phyloP scores from a whole-genome alignment of 2,888 invertebrate genomes.

The Eupithecia subfuscata region DNA sequence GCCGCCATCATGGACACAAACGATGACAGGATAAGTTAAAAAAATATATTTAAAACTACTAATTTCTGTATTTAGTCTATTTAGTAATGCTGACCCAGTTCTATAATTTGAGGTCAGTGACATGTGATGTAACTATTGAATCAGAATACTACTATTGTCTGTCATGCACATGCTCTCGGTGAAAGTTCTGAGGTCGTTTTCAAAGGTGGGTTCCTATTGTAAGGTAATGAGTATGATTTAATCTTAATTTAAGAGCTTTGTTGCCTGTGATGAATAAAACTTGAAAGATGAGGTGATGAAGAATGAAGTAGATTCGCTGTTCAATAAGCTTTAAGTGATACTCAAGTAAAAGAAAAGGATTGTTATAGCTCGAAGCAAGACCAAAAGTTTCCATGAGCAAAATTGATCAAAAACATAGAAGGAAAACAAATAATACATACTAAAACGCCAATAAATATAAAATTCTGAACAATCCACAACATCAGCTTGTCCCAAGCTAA shows the following conservation, averaged over 20 bases:
- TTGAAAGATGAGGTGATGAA: neutral
- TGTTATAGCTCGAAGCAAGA: neutral
- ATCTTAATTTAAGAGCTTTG: slow-evolving; percentile 20
- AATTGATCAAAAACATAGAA: neutral
- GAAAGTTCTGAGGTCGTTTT: slow-evolving; percentile 40
- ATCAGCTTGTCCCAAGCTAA: too few species aligned
- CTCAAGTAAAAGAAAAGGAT: neutral
- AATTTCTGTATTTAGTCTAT: neutral
- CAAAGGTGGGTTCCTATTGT: slow-evolving; percentile 25
- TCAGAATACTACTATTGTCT: slow-evolving; percentile 40
- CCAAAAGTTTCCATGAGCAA: neutral
- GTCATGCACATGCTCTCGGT: slow-evolving; percentile 29
- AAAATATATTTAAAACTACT: neutral
- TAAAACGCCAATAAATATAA: neutral
- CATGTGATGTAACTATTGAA: slow-evolving; percentile 45
- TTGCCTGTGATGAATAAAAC: neutral
- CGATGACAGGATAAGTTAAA: too few species aligned
- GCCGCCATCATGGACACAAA: too few species aligned
- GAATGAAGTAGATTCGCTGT: neutral
- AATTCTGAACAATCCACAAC: too few species aligned
- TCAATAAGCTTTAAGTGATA: neutral
- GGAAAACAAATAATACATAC: neutral
- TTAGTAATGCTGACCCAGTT: slow-evolving; percentile 11
- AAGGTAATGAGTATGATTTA: slow-evolving; percentile 34
- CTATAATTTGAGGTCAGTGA: slow-evolving; percentile 39